Evolutionary conservation across 2,888 invertebrate species (phyloP), one percentile per base, ranked within the genome.

Genomic region (Cataglyphis cursor): DNA sequence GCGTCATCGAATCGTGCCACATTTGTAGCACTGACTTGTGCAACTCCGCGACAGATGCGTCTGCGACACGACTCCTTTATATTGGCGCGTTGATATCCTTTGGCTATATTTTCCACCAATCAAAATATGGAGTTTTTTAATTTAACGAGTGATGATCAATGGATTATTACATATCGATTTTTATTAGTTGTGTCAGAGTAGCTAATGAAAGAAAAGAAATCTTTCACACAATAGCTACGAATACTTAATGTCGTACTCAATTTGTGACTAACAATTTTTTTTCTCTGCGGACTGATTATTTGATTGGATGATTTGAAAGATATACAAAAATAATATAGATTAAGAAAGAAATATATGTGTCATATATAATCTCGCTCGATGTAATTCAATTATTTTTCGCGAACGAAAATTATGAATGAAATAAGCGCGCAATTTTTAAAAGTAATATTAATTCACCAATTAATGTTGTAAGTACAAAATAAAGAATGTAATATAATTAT

Each of bases 11-110:
- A 57, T 94, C 94, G 57, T 94, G 94, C 81, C 88, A 94, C 85
- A 93, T 94, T 83, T 94, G 94, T 83, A 92, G 87, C 80, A 92
- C 90, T 41, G 93, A 94, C 88, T 89, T 92, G 35, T 94, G 94
- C 86, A 94, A 94, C 82, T 93, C 93, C 18, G 94, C 94, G 28
- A 91, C 89, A 61, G 90, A 89, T 38, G 83, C 90, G 61, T 91
- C 92, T 41, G 86, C 83, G 15, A 76, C 88, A 64, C 90, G 90
- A 70, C 51, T 92, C n/a, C 81, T 93, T 31, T 89, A 90, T 24
- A 62, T 90, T 24, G 83, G 75, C 41, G 72, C 89, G 0, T 72
- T 92, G 41, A 85, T 89, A 59, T 41, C 90, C 57, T 1, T 92
- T 44, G 85, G 88, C 24, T 89, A 85, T 59, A 87, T 83, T n/a